phyloP scores from a whole-genome alignment of 2,113 vertebrate species.

The Tragulus kanchil region DNA sequence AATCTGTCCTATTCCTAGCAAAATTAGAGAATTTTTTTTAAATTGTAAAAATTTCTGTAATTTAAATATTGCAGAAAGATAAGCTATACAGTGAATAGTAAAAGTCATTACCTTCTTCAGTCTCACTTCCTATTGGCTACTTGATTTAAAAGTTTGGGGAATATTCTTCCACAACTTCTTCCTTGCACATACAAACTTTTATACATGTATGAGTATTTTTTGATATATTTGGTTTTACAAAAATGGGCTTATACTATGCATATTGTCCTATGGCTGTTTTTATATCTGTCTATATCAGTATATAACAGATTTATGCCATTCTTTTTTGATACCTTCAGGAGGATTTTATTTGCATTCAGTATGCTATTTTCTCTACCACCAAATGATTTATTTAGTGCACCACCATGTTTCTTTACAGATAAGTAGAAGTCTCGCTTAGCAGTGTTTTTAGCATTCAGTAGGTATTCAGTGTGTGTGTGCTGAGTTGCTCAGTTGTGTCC shows the following conservation, averaged over 20 bases:
- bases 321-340: background rate
- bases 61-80: constrained; percentile 28
- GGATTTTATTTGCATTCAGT: constrained; percentile 53
- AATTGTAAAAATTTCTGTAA: background rate
- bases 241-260: background rate
- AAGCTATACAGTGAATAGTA: background rate
- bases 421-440: background rate
- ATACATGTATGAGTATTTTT: background rate
- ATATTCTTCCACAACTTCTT: background rate
- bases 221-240: constrained; percentile 4
- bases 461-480: background rate
- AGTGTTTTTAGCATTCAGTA: background rate
- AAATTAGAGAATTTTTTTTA: background rate
- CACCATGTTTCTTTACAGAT: background rate
- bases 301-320: background rate
- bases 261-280: background rate
- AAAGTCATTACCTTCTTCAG: background rate
- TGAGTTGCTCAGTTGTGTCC: background rate
- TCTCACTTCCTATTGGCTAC: background rate
- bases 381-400: background rate
- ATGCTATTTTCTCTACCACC: background rate
- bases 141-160: background rate
- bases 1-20: background rate
- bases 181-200: background rate
- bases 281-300: background rate